Evolutionary conservation across 92 coral and sea anemone genomes (phyloP), one percentile per base, ranked within the genome.

Genomic region (Heteractis magnifica): DNA sequence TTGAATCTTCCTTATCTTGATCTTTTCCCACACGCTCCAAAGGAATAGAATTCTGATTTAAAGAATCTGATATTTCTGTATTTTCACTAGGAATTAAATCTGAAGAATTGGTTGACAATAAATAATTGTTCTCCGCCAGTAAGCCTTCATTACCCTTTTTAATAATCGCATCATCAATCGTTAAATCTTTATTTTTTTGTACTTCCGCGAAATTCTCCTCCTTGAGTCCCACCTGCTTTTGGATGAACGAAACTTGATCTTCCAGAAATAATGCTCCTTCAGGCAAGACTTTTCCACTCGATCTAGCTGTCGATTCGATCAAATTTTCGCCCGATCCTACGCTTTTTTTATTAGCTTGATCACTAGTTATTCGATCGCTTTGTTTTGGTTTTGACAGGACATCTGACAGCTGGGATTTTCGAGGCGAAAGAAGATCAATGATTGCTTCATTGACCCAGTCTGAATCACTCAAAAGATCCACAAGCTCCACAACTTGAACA

Each of bases 391-490:
- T 6, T 72, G 9, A 53, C 15, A 68, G 12, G 9, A 14, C 51
- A n/a, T 75, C 77, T 72, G 87, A 51, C 55, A 81, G 64, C 65
- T 81, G 62, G 23, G 49, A 51, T 23, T 41, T 51, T 18, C 79
- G 82, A 44, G 88, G 88, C 58, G 48, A 82, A 18, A 95, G 80
- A 10, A 96, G 75, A 70, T 91, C 93, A 85, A 92, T 87, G 55
- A 92, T 72, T 53, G 98, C 97, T 80, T 90, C 89, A 73, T 90
- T 92, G 8, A 96, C 83, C 92, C 95, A 94, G 78, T 96, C 92
- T 18, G 98, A 91, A 51, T 96, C 94, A 6, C 91, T 81, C 56
- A 96, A 60, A 49, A 88, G 77, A 73, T 90, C 86, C 52, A 83
- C 83, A 21, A 92, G 90, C 49, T 87, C 82, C 77, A 96, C 41